These are phyloP conservation scores for Phengaris alcon DNA, from an alignment of 2,888 invertebrate genomes.

Conservation along the genomic window DNA sequence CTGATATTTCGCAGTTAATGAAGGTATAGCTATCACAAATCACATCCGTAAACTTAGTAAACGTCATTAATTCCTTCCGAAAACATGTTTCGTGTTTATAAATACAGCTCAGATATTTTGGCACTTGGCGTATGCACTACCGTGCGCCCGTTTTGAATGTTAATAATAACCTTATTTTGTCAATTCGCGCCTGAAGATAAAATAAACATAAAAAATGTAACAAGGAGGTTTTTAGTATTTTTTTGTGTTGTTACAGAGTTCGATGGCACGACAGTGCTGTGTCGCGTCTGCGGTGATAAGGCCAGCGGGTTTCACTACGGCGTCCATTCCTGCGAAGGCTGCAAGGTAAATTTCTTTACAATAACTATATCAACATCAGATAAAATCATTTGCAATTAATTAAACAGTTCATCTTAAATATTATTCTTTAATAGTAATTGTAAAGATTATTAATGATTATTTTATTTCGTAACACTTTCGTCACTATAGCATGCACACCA, in stretches of 20 bases:
- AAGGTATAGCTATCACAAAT: not conserved
- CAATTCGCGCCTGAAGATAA: not conserved
- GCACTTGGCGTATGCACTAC: not conserved
- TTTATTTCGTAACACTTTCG: slow-evolving; percentile 6
- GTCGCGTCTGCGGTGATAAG: slow-evolving; percentile 98
- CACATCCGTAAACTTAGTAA: slow-evolving; percentile 4
- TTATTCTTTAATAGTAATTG: too few species aligned
- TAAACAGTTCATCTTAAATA: too few species aligned
- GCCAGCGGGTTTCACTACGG: slow-evolving; percentile 99
- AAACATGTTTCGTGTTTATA: not conserved
- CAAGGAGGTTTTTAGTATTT: slow-evolving; percentile 16
- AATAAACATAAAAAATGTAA: not conserved
- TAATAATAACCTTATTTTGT: not conserved
- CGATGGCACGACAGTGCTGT: slow-evolving; percentile 97
- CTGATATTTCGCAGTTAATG: not conserved
- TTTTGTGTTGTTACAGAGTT: slow-evolving; percentile 90
- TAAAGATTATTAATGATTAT: not conserved
- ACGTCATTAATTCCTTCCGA: not conserved
- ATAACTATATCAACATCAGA: not conserved
- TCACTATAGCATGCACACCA: slow-evolving; percentile 51
- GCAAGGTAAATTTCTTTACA: slow-evolving; percentile 89
- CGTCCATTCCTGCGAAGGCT: slow-evolving; percentile 99
- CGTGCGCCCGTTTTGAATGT: slow-evolving; percentile 2
- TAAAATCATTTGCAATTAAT: too few species aligned
- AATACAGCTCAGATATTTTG: not conserved